Conservation (phyloP, 2,797 vertebrate genomes). For the Sebastiscus albofasciatus region DNA sequence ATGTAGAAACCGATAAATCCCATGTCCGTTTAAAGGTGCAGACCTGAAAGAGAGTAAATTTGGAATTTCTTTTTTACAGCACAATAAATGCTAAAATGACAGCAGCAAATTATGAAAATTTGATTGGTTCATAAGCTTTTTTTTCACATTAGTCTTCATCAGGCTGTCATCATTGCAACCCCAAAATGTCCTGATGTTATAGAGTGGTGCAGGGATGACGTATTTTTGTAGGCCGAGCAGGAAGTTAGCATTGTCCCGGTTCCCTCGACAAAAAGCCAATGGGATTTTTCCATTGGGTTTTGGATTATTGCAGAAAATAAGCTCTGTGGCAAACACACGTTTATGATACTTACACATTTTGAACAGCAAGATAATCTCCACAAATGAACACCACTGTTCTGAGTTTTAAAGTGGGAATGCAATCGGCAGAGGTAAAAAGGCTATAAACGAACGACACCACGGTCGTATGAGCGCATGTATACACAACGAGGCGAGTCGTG, state of each 20-base stretch:
- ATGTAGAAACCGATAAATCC: neutral
- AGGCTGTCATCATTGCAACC: neutral
- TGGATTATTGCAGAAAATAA: too few relatives aligned
- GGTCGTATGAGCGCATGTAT: fast-evolving
- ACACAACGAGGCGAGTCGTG: too few relatives aligned
- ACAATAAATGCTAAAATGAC: neutral
- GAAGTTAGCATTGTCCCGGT: too few relatives aligned
- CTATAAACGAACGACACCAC: fast-evolving
- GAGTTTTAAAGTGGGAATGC: too few relatives aligned
- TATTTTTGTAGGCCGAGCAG: fast-evolving
- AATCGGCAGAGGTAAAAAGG: too few relatives aligned
- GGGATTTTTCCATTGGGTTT: fast-evolving
- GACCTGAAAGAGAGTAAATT: neutral
- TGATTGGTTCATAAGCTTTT: neutral
- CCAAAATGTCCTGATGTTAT: constrained; percentile 18
- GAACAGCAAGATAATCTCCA: too few relatives aligned
- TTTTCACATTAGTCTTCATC: neutral
- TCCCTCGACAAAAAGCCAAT: too few relatives aligned
- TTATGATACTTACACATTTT: too few relatives aligned
- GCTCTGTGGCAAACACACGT: too few relatives aligned
- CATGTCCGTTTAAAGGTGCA: neutral
- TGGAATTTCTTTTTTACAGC: neutral
- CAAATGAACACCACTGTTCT: too few relatives aligned
- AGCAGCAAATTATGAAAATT: neutral
- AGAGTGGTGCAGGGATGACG: neutral